A percentile compares a stretch with the other conserved stretches of the same genome.
Evolutionary conservation across 2,797 vertebrate genomes (phyloP).

Genomic region (Esox masquinongy): DNA sequence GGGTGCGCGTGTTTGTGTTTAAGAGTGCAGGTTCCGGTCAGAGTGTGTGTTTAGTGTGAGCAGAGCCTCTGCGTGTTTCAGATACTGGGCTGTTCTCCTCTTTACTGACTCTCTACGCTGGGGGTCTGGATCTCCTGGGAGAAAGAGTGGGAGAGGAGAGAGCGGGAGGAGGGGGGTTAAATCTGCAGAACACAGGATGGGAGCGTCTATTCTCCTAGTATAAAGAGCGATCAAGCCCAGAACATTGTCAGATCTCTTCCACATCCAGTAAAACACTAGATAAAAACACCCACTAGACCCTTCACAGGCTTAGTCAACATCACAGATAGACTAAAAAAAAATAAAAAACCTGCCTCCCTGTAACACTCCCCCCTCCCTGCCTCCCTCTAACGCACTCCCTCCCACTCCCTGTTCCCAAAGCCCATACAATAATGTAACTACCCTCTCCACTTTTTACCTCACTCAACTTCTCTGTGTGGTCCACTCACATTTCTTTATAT

Average conservation of each 20-base stretch:
- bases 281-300: no score
- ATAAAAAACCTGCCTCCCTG: background rate
- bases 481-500: no score
- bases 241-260: no score
- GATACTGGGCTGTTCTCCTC: slow-evolving; percentile 81
- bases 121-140: slow-evolving; percentile 77
- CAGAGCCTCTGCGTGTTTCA: slow-evolving; percentile 82
- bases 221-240: no score
- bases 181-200: background rate
- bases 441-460: background rate
- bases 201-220: background rate
- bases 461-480: no score
- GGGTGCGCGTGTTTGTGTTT: slow-evolving; percentile 25
- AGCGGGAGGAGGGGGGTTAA: background rate
- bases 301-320: no score
- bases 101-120: slow-evolving; percentile 80
- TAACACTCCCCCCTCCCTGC: background rate
- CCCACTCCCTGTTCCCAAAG: background rate
- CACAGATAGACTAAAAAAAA: background rate
- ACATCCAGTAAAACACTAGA: no score
- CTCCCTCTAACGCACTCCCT: background rate
- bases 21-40: slow-evolving; percentile 43
- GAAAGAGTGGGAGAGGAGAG: slow-evolving; percentile 2
- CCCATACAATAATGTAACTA: no score
- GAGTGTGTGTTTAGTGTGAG: slow-evolving; percentile 39